Conservation (phyloP, 30 jellyfish, hydroid and myxozoan species). For the Phacellophora camtschatica region DNA sequence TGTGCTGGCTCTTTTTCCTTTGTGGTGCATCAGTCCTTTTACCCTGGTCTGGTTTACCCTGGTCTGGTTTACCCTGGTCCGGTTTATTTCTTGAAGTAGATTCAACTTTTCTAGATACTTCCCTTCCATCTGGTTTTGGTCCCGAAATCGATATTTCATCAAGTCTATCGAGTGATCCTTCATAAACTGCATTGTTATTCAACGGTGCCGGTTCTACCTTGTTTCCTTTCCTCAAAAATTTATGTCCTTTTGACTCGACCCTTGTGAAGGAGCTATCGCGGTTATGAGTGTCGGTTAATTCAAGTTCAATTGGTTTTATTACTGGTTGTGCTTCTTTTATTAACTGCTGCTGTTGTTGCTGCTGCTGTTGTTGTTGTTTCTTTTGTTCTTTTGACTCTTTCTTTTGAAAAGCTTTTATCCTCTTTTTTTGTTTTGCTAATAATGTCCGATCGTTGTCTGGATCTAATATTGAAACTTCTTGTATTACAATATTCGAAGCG, state of each 20-base stretch:
- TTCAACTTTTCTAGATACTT: constrained; percentile 3
- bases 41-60: no score
- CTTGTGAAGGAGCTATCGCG: constrained; percentile 42
- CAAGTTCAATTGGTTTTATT: constrained; percentile 19
- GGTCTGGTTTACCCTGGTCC: background rate
- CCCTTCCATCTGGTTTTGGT: constrained; percentile 91
- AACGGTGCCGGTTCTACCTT: constrained; percentile 69
- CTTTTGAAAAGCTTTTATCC: background rate
- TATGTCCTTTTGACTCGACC: constrained; percentile 55
- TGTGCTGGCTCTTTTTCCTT: constrained; percentile 39
- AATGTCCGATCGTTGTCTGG: constrained; percentile 26
- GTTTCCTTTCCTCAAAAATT: constrained; percentile 48
- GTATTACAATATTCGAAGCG: constrained; percentile 51
- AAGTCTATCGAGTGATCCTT: constrained; percentile 71
- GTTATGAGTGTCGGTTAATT: background rate
- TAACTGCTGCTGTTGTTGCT: background rate
- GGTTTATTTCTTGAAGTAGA: constrained; percentile 5
- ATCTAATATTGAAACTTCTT: constrained; percentile 60
- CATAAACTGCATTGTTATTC: background rate
- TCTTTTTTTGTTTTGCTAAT: constrained; percentile 19
- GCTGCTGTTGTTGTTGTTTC: constrained; percentile 44
- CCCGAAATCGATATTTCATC: constrained; percentile 96
- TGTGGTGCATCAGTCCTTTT: constrained; percentile 50
- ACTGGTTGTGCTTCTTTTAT: constrained; percentile 18
- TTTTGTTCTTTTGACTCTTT: constrained; percentile 38